These are phyloP conservation scores for Macroramphosus scolopax DNA, from an alignment of 2,797 vertebrate species.

Conservation along the genomic window DNA sequence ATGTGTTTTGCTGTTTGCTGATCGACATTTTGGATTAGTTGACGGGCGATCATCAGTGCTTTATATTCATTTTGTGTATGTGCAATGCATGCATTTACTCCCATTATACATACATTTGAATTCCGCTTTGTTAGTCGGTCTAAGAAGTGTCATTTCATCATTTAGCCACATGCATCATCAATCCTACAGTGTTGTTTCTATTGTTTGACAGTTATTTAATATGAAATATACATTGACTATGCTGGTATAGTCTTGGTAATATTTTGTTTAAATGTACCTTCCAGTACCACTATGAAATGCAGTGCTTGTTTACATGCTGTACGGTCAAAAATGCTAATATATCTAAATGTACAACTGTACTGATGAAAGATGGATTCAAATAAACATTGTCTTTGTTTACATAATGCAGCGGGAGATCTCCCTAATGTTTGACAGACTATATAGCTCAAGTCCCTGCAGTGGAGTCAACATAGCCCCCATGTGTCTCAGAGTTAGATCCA, in stretches of 20 bases:
- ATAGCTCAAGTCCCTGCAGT: too few relatives aligned
- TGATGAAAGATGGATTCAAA: too few relatives aligned
- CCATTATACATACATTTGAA: conserved; percentile 52
- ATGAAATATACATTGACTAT: too few relatives aligned
- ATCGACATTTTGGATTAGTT: conserved; percentile 14
- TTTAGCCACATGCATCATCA: too few relatives aligned
- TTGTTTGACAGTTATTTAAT: too few relatives aligned
- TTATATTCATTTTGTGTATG: conserved; percentile 22
- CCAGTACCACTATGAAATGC: conserved; percentile 57
- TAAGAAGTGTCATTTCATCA: too few relatives aligned
- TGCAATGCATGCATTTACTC: conserved; percentile 60
- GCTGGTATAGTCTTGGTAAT: conserved; percentile 78
- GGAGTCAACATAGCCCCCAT: conserved; percentile 23
- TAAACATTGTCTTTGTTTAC: conserved; percentile 50
- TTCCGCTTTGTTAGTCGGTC: too few relatives aligned
- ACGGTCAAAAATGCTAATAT: conserved; percentile 81
- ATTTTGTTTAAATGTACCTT: conserved; percentile 46
- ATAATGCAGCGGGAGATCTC: not conserved
- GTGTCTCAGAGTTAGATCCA: conserved; percentile 22
- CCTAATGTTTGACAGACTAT: too few relatives aligned
- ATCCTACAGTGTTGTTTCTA: too few relatives aligned
- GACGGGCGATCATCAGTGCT: conserved; percentile 28
- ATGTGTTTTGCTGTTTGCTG: conserved; percentile 21
- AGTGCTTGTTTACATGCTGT: conserved; percentile 67
- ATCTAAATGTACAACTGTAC: conserved; percentile 71